Percentiles rank a stretch among this genome's conserved stretches.
phyloP scores from a whole-genome alignment of 2,113 vertebrate species.

The Hemiscyllium ocellatum region DNA sequence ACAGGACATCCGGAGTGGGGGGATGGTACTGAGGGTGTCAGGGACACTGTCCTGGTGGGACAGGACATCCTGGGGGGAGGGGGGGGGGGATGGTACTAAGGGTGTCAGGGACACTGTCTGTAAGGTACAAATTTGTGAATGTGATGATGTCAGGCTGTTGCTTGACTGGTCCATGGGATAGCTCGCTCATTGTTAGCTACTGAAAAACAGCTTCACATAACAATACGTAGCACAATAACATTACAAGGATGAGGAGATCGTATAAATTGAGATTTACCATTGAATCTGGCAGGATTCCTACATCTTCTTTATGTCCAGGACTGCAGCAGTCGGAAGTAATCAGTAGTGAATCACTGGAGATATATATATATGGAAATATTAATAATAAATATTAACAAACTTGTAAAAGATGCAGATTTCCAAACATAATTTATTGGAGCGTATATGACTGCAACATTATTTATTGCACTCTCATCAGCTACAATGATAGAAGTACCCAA shows the following conservation, averaged over 20 bases:
- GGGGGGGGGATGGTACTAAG: no score
- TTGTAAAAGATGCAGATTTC: not conserved
- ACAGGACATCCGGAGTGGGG: no score
- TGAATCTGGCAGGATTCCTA: not conserved
- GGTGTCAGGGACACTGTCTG: no score
- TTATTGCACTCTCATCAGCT: not conserved
- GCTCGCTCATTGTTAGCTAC: no score
- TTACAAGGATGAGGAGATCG: not conserved
- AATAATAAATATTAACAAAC: slow-evolving; percentile 16
- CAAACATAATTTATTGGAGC: no score
- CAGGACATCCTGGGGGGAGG: no score
- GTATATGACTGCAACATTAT: no score
- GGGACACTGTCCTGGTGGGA: no score
- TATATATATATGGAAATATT: not conserved
- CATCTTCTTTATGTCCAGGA: not conserved
- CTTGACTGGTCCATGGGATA: no score
- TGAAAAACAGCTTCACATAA: not conserved
- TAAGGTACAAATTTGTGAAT: no score
- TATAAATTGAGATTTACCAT: not conserved
- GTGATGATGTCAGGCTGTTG: no score
- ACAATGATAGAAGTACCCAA: not conserved
- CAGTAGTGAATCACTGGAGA: not conserved
- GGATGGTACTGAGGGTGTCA: no score
- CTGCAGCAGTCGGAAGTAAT: not conserved
- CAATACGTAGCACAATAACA: not conserved